Evolutionary conservation across 2,797 vertebrate species (phyloP).

Genomic region (Pseudochirops corinnae): DNA sequence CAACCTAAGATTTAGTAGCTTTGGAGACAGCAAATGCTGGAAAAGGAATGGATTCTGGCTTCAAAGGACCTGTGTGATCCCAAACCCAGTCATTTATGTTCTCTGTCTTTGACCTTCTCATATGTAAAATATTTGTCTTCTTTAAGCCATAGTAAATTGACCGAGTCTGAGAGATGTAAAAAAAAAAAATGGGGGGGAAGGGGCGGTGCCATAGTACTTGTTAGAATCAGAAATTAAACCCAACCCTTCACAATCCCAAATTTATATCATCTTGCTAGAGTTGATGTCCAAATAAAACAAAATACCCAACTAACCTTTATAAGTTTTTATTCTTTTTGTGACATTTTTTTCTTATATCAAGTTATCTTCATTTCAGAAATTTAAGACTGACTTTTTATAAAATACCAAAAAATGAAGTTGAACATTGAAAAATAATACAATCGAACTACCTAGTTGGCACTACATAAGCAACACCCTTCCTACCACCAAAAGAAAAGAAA

Average conservation of each 20-base stretch:
- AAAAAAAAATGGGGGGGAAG: too few relatives aligned
- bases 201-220: too few relatives aligned
- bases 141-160: neutral
- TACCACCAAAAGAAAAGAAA: neutral
- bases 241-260: neutral
- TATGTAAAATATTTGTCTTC: neutral
- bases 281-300: neutral
- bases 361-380: neutral
- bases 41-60: neutral
- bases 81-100: neutral
- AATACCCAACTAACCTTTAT: neutral
- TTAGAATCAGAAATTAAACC: neutral
- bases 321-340: neutral
- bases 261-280: neutral
- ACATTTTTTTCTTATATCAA: neutral
- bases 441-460: neutral
- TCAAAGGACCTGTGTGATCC: neutral
- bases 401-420: neutral
- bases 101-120: neutral
- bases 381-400: neutral
- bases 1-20: neutral
- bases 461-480: neutral
- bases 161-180: neutral
- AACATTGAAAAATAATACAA: neutral
- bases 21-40: neutral